Evolutionary conservation across 2,113 vertebrate species (phyloP).

Genomic region (Telmatochromis sp.): DNA sequence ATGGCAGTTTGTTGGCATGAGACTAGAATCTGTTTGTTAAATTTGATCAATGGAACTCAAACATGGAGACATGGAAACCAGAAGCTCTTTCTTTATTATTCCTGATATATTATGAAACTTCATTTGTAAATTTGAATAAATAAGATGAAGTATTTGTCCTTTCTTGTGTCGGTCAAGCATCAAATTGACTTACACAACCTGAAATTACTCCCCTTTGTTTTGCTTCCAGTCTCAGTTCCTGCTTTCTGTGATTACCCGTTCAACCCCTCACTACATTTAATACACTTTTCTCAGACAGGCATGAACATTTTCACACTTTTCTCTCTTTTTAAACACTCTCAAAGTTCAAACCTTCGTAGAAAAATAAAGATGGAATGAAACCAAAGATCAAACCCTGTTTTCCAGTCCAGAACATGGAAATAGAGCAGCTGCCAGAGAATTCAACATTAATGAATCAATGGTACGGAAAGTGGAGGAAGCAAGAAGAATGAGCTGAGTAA

Average conservation of each 20-base stretch:
- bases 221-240: background rate
- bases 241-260: background rate
- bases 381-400: background rate
- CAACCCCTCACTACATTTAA: background rate
- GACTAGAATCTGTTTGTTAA: background rate
- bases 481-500: background rate
- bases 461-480: fast-evolving
- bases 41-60: background rate
- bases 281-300: background rate
- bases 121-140: background rate
- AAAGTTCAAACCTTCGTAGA: background rate
- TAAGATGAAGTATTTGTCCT: background rate
- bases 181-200: background rate
- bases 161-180: background rate
- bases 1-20: background rate
- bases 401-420: background rate
- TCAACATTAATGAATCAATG: background rate
- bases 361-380: background rate
- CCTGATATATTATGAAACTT: background rate
- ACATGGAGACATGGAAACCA: background rate
- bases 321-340: background rate
- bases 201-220: background rate
- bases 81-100: background rate
- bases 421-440: background rate
- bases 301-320: background rate